Evolutionary conservation across 2,113 vertebrate species (phyloP).

Genomic region (Pseudorhombus dupliciocellatus): DNA sequence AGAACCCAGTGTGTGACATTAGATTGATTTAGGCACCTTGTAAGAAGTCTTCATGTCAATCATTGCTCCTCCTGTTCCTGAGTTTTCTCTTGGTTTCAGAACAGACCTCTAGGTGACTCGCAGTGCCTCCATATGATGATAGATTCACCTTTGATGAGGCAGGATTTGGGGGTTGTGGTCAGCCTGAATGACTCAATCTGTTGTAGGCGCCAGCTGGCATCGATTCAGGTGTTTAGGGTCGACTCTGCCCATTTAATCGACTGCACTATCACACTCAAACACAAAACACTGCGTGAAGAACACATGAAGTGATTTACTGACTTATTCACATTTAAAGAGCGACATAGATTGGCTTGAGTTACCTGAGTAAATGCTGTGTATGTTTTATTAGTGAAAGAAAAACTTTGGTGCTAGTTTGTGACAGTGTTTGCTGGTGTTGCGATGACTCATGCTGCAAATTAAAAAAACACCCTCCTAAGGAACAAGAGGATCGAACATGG

Average conservation of each 20-base stretch:
- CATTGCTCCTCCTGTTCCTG: neutral
- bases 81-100: neutral
- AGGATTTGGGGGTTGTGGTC: constrained; percentile 18
- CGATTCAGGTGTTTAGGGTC: constrained; percentile 24
- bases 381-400: neutral
- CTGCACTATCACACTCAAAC: constrained; percentile 4
- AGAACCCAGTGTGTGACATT: constrained; percentile 6
- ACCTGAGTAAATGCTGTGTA: neutral
- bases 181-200: constrained; percentile 32
- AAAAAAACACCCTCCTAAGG: neutral
- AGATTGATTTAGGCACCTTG: constrained; percentile 4
- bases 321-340: constrained; percentile 1
- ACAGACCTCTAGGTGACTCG: constrained; percentile 12
- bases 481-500: neutral
- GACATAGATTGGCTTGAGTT: neutral
- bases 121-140: constrained; percentile 16
- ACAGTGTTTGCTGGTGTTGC: neutral
- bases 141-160: constrained; percentile 10
- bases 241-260: constrained; percentile 19
- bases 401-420: neutral
- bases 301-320: constrained; percentile 7
- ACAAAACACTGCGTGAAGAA: constrained; percentile 3
- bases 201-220: constrained; percentile 21
- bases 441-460: neutral
- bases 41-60: constrained; percentile 22